These are phyloP conservation scores for Mustelus asterias DNA, from an alignment of 2,113 vertebrate species.

Conservation along the genomic window DNA sequence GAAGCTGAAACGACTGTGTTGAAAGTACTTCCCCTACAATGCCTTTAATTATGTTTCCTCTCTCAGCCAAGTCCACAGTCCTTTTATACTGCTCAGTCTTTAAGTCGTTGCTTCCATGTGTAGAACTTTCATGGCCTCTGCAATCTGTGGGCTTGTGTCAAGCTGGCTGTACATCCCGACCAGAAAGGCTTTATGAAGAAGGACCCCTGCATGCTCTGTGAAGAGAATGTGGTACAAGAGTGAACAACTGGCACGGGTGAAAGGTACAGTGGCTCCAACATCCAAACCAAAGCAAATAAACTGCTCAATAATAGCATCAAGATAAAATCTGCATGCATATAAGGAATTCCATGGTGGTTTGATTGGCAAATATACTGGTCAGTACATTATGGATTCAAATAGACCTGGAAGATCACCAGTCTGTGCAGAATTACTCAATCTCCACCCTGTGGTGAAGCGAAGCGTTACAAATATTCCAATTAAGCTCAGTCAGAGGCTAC, in stretches of 20 bases:
- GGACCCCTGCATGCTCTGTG: conserved; percentile 80
- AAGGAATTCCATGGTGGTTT: background rate
- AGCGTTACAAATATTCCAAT: background rate
- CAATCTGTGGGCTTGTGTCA: conserved; percentile 89
- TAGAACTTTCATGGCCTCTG: conserved; percentile 86
- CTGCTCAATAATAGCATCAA: background rate
- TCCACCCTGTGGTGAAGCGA: background rate
- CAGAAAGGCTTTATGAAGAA: conserved; percentile 90
- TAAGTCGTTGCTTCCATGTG: conserved; percentile 90
- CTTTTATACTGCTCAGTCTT: conserved; percentile 35
- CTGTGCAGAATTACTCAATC: background rate
- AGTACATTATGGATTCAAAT: background rate
- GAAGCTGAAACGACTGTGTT: background rate
- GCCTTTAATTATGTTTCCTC: background rate
- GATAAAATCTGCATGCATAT: background rate
- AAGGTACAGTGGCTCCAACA: background rate
- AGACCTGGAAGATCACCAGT: background rate
- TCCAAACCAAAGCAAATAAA: background rate
- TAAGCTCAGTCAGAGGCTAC: background rate
- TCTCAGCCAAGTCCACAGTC: no score
- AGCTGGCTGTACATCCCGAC: conserved; percentile 92
- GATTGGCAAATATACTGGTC: background rate
- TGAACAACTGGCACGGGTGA: background rate
- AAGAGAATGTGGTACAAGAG: conserved; percentile 35
- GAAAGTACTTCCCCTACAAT: background rate